Conservation (phyloP, 2,888 invertebrate species). For the Pheosia gnoma region DNA sequence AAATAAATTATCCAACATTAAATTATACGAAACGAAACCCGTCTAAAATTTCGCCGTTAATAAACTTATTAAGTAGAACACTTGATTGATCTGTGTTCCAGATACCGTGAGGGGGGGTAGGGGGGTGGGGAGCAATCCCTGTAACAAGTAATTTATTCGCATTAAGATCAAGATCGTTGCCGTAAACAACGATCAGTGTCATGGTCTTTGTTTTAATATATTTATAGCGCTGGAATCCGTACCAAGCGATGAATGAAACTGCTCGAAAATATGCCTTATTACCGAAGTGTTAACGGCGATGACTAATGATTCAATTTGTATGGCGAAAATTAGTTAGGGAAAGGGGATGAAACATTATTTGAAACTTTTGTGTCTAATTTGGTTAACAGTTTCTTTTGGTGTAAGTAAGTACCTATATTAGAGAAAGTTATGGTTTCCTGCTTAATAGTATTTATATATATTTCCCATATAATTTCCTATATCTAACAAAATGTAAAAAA, state of each 20-base stretch:
- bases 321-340: background rate
- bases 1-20: slow-evolving; percentile 26
- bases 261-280: slow-evolving; percentile 29
- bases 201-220: slow-evolving; percentile 46
- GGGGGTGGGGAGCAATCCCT: slow-evolving; percentile 30
- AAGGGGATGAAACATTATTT: background rate
- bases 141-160: slow-evolving; percentile 49
- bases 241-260: slow-evolving; percentile 33
- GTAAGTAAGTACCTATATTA: too few species aligned
- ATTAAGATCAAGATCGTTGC: slow-evolving; percentile 50
- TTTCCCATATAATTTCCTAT: too few species aligned
- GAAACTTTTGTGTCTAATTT: too few species aligned
- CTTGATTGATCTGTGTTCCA: slow-evolving; percentile 42
- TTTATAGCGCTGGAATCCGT: slow-evolving; percentile 36
- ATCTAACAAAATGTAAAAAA: background rate
- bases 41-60: slow-evolving; percentile 29
- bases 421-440: too few species aligned
- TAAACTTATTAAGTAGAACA: slow-evolving; percentile 42
- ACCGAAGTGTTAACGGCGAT: slow-evolving; percentile 30
- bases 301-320: slow-evolving; percentile 24
- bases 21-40: slow-evolving; percentile 19
- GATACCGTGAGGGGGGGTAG: slow-evolving; percentile 21
- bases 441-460: too few species aligned
- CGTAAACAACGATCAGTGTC: slow-evolving; percentile 48
- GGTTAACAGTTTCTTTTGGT: too few species aligned